Percentiles rank a stretch among this genome's conserved stretches.
Evolutionary conservation across 2,888 invertebrate species (phyloP).

Genomic region (Dendrolimus houi): DNA sequence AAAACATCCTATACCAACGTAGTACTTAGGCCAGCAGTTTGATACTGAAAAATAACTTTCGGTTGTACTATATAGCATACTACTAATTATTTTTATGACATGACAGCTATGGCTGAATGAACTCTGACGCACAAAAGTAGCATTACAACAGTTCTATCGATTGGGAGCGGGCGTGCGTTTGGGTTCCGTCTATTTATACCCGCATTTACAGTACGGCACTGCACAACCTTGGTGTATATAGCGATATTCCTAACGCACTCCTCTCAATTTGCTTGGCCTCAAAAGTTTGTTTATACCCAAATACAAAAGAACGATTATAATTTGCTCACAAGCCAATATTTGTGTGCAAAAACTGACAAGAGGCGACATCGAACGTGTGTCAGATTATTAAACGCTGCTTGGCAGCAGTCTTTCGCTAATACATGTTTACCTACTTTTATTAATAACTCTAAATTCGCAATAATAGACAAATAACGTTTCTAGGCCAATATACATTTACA

Average conservation of each 20-base stretch:
- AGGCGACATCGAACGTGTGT: too few species aligned
- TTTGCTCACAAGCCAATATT: neutral
- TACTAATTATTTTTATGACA: neutral
- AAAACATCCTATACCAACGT: too few species aligned
- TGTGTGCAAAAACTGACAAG: neutral
- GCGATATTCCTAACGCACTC: neutral
- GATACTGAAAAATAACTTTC: neutral
- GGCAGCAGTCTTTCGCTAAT: too few species aligned
- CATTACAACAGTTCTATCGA: constrained; percentile 36
- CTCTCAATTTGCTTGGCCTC: neutral
- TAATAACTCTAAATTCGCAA: too few species aligned
- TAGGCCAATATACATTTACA: too few species aligned
- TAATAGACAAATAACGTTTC: too few species aligned
- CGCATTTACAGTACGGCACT: constrained; percentile 45
- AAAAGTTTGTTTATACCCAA: neutral
- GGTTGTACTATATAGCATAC: neutral
- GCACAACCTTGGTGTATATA: constrained; percentile 51
- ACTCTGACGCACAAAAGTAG: constrained; percentile 8
- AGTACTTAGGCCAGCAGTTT: too few species aligned
- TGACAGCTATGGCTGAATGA: constrained; percentile 8
- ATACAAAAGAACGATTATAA: neutral
- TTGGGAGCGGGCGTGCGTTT: constrained; percentile 25
- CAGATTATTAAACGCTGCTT: too few species aligned
- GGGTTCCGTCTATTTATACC: constrained; percentile 56
- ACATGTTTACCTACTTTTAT: too few species aligned